Evolutionary conservation across 2,888 invertebrate species (phyloP).

Genomic region (Thecocarcelia acutangulata): DNA sequence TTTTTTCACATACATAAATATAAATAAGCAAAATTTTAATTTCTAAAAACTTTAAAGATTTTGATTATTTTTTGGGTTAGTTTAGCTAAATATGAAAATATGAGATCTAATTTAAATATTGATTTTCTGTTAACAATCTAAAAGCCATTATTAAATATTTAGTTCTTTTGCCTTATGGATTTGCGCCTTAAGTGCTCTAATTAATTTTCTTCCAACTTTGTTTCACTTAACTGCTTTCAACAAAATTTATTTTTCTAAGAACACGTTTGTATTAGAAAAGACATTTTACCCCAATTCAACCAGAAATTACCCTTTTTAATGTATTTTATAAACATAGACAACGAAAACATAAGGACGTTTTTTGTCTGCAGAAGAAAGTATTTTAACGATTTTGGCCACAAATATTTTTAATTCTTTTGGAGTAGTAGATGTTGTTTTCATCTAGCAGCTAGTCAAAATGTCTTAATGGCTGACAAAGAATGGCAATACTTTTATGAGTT

Average conservation of each 20-base stretch:
- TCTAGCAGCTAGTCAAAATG: slow-evolving; percentile 15
- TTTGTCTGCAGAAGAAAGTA: not conserved
- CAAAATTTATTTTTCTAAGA: not conserved
- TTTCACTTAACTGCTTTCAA: not conserved
- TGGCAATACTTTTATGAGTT: not conserved
- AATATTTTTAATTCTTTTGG: slow-evolving; percentile 36
- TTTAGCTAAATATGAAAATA: too few relatives aligned
- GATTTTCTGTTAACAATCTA: not conserved
- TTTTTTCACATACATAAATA: too few relatives aligned
- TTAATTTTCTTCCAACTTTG: too few relatives aligned
- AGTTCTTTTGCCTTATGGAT: slow-evolving; percentile 2
- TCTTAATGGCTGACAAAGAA: slow-evolving; percentile 7
- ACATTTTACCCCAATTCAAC: slow-evolving; percentile 8
- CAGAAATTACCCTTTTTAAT: not conserved
- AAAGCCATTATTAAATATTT: slow-evolving; percentile 17
- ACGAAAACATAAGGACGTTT: slow-evolving; percentile 1
- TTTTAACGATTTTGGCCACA: slow-evolving; percentile 7
- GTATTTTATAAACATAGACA: not conserved
- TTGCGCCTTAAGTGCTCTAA: not conserved
- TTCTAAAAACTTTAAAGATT: too few relatives aligned
- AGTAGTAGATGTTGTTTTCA: slow-evolving; percentile 6
- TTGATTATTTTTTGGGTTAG: too few relatives aligned
- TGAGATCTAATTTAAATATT: not conserved
- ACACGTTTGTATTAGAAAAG: not conserved
- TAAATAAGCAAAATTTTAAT: too few relatives aligned